A percentile compares a stretch with the other conserved stretches of the same genome.
phyloP scores from a whole-genome alignment of 2,797 vertebrate species.

The Pelodytes ibericus region DNA sequence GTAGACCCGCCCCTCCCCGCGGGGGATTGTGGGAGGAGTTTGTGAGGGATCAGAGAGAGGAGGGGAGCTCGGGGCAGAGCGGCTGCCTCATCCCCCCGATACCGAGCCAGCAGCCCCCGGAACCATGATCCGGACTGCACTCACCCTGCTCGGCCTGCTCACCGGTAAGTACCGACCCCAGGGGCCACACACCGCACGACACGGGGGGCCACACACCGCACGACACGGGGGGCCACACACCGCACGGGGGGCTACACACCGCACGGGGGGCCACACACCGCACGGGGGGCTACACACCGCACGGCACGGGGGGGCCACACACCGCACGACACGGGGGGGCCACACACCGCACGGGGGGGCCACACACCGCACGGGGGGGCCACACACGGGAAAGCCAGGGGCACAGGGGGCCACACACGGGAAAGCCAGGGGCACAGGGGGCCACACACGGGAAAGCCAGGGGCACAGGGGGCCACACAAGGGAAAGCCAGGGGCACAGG shows the following conservation, averaged over 20 bases:
- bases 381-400: no score
- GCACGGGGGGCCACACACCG: neutral
- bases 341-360: no score
- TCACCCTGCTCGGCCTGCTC: constrained; percentile 8
- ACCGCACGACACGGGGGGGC: no score
- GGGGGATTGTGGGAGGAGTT: constrained; percentile 20
- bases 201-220: neutral
- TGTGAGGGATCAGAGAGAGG: neutral
- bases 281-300: neutral
- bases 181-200: neutral
- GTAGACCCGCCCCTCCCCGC: neutral
- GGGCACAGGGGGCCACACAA: no score
- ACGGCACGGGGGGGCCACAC: neutral
- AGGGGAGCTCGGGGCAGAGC: neutral
- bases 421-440: no score
- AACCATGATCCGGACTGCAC: constrained; percentile 9
- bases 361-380: no score
- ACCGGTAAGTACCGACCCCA: constrained; percentile 4
- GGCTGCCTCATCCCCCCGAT: neutral
- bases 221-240: neutral
- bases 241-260: neutral
- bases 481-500: no score
- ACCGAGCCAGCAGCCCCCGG: no score
- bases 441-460: no score
- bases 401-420: no score